Base-by-base conservation (phyloP, 1,140 invertebrate species). In the Trichonephila inaurata region DNA sequence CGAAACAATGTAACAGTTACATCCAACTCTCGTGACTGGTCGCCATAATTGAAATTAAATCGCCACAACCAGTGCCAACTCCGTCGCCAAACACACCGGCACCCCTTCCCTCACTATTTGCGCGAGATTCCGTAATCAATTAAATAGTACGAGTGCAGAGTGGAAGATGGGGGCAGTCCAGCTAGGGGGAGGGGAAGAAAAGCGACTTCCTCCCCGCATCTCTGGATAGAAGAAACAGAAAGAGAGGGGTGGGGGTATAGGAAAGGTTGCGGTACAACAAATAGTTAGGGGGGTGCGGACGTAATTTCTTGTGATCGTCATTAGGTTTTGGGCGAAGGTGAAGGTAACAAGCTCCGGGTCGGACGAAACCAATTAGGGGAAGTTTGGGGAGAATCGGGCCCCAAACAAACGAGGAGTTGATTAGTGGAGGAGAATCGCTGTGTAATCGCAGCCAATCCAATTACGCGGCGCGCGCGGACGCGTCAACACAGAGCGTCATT, bases 361-460 rank as follows among this genome's bases (percentile, higher is more conserved):
- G 60, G 61, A 72, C 87, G 87, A 51, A 89, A 89, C 87, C 87
- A 89, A 89, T 89, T 89, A 89, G 87, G 21, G 87, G 64, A 91
- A 91, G 90, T 91, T 91, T 91, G 90, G 90, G 72, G 90, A 64
- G 90, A 91, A 91, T 91, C 81, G 90, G 33, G 72, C 60, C 77
- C 61, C 90, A 83, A 91, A 91, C 90, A 91, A 91, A 91, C 90
- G 90, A 91, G 77, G 90, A 91, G 90, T 91, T 91, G 90, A 91
- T 91, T 91, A 91, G 90, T 91, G 90, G 58, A 66, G 87, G 51
- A 77, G 90, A 91, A 91, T 91, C 81, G 77, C 81, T 83, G 90
- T 91, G 90, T 91, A 91, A 91, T 91, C 90, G 90, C 90, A 91
- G 90, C 90, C 90, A 91, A 91, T 89, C 87, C 87, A 89, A 89